Percentiles rank a stretch among this genome's conserved stretches.
phyloP scores from a whole-genome alignment of 2,888 invertebrate genomes.

The Drosophila subquinaria region DNA sequence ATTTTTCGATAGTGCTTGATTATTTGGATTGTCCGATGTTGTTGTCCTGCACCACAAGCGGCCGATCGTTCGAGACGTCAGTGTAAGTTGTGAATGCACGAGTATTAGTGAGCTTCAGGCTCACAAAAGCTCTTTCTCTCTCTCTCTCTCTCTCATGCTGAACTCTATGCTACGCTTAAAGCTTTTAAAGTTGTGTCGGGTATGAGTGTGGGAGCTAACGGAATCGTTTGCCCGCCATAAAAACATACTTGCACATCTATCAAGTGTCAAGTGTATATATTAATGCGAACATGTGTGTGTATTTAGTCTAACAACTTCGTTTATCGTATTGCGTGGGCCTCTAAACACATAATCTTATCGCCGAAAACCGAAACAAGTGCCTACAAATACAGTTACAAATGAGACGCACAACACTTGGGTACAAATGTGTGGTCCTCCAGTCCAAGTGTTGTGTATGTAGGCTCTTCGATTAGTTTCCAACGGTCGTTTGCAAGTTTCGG shows the following conservation, averaged over 20 bases:
- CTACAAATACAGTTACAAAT: conserved; percentile 7
- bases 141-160: neutral
- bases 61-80: neutral
- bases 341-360: conserved; percentile 52
- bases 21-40: conserved; percentile 48
- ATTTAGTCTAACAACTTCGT: conserved; percentile 42
- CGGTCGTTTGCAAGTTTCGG: conserved; percentile 46
- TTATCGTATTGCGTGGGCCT: conserved; percentile 38
- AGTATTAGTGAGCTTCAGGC: neutral
- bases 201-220: neutral
- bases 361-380: conserved; percentile 32
- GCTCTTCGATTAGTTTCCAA: conserved; percentile 43
- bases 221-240: neutral
- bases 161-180: conserved; percentile 2
- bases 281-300: neutral
- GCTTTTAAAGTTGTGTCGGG: neutral
- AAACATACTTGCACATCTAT: conserved; percentile 1
- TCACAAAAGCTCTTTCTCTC: neutral
- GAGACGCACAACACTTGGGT: neutral
- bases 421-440: conserved; percentile 24
- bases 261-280: neutral
- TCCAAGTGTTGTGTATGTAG: conserved; percentile 15
- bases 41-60: conserved; percentile 18
- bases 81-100: conserved; percentile 35
- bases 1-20: conserved; percentile 47